These are phyloP conservation scores for Ceyx margarethae DNA, from an alignment of 2,113 vertebrate species.

Conservation along the genomic window DNA sequence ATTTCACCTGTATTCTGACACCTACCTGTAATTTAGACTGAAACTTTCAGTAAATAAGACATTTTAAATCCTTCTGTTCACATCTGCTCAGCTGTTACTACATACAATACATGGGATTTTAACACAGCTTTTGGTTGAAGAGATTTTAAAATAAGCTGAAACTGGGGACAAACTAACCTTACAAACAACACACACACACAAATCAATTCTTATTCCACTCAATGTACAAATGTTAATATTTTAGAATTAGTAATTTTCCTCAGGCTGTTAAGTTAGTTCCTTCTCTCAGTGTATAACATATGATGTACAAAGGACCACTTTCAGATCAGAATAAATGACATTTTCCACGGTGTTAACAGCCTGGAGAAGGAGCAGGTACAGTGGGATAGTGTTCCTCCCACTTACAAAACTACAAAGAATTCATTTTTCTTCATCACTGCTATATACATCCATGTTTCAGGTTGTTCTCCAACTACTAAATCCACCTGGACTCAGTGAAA, in stretches of 20 bases:
- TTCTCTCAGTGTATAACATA: neutral
- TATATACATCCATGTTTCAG: neutral
- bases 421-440: neutral
- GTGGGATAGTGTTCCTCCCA: neutral
- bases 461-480: neutral
- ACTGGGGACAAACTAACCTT: neutral
- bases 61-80: neutral
- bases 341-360: neutral
- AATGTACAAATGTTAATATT: neutral
- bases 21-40: constrained; percentile 8
- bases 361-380: neutral
- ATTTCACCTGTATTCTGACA: neutral
- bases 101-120: neutral
- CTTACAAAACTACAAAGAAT: neutral
- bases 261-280: neutral
- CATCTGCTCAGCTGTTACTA: neutral
- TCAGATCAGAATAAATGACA: neutral
- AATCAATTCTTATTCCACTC: neutral
- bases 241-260: neutral
- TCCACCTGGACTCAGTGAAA: neutral
- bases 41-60: neutral
- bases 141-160: neutral
- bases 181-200: neutral
- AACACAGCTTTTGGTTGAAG: neutral
- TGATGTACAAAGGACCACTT: neutral